Conservation (phyloP, 2,888 invertebrate genomes). For the Aproaerema taeniolella region DNA sequence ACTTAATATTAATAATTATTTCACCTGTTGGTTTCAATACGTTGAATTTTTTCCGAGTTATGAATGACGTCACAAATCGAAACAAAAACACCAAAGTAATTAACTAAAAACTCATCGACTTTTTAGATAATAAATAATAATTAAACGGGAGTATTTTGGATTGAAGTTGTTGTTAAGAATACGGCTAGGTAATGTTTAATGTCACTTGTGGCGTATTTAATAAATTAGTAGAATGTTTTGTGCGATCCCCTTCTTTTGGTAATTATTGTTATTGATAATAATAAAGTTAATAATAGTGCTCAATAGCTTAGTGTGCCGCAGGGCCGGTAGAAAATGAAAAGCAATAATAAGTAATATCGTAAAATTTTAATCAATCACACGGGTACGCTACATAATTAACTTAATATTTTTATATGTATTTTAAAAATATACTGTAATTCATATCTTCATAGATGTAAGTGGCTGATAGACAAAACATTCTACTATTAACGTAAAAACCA, state of each 20-base stretch:
- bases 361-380: constrained; percentile 54
- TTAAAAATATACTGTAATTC: constrained; percentile 71
- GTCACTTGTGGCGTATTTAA: constrained; percentile 40
- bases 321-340: constrained; percentile 49
- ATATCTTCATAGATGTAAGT: constrained; percentile 72
- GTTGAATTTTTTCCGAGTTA: constrained; percentile 18
- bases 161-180: constrained; percentile 52
- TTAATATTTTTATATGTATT: constrained; percentile 77
- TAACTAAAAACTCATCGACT: constrained; percentile 72
- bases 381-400: constrained; percentile 52
- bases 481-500: constrained; percentile 41
- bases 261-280: constrained; percentile 50
- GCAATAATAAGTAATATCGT: constrained; percentile 64
- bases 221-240: constrained; percentile 67
- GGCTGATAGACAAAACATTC: constrained; percentile 62
- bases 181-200: constrained; percentile 42
- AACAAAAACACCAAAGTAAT: constrained; percentile 74
- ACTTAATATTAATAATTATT: neutral
- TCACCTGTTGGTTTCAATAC: constrained; percentile 17
- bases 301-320: constrained; percentile 58
- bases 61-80: constrained; percentile 43
- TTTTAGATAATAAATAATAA: constrained; percentile 73
- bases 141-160: constrained; percentile 66
- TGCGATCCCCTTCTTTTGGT: constrained; percentile 53
- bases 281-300: constrained; percentile 65